phyloP scores from a whole-genome alignment of 30 jellyfish, hydroid and myxozoan genomes.

The Aurelia sp. region DNA sequence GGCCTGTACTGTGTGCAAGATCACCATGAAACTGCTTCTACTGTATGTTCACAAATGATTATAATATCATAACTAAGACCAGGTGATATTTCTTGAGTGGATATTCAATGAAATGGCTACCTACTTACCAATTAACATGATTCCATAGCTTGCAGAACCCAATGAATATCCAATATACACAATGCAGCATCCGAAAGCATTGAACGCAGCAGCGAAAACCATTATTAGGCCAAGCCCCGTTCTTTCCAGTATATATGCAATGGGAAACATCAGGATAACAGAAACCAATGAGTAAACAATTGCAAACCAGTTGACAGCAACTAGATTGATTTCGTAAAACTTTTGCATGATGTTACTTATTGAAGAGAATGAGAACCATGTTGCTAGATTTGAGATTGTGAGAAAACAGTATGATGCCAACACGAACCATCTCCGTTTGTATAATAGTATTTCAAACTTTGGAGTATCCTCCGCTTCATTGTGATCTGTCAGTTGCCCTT shows the following conservation, averaged over 20 bases:
- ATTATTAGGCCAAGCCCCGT: constrained; percentile 69
- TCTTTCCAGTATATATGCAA: constrained; percentile 53
- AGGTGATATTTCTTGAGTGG: too few relatives aligned
- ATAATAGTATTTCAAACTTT: constrained; percentile 6
- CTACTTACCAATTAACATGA: constrained; percentile 71
- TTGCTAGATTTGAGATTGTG: constrained; percentile 67
- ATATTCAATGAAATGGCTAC: too few relatives aligned
- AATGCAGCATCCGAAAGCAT: constrained; percentile 76
- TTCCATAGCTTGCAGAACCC: constrained; percentile 51
- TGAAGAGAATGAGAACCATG: constrained; percentile 81
- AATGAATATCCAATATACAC: constrained; percentile 52
- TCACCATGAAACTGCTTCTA: too few relatives aligned
- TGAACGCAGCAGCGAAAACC: constrained; percentile 60
- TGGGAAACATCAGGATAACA: constrained; percentile 75
- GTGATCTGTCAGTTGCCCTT: too few relatives aligned
- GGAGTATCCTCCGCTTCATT: too few relatives aligned
- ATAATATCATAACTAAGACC: too few relatives aligned
- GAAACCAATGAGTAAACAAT: constrained; percentile 62
- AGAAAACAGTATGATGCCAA: constrained; percentile 76
- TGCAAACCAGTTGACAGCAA: constrained; percentile 80
- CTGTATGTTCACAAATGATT: too few relatives aligned
- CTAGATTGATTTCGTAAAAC: constrained; percentile 53
- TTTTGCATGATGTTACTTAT: constrained; percentile 71
- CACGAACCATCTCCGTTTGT: constrained; percentile 74
- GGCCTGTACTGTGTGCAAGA: too few relatives aligned